These are phyloP conservation scores for Pteruthius melanotis DNA, from an alignment of 2,113 vertebrate genomes.

Conservation along the genomic window DNA sequence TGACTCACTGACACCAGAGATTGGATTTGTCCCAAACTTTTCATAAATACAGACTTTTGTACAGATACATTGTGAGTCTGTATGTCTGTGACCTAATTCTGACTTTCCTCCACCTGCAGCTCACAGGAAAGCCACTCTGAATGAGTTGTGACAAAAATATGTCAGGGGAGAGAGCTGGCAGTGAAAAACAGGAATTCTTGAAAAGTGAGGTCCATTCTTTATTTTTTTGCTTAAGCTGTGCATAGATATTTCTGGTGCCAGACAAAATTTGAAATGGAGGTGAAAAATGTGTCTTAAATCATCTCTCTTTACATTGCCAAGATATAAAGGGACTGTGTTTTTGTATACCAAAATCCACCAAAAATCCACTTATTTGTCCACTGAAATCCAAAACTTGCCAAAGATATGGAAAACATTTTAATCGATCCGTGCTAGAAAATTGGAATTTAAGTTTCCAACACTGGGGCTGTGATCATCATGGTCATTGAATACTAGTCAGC, in stretches of 20 bases:
- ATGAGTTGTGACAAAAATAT: neutral
- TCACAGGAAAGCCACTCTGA: neutral
- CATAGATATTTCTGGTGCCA: neutral
- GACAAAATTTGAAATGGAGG: neutral
- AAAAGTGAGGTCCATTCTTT: neutral
- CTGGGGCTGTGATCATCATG: neutral
- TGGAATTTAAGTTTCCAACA: neutral
- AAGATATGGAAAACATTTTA: neutral
- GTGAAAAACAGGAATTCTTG: neutral
- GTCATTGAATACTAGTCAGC: neutral
- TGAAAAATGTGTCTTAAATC: neutral
- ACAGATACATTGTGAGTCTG: neutral
- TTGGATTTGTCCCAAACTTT: constrained; percentile 54
- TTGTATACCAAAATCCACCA: neutral
- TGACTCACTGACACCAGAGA: constrained; percentile 42
- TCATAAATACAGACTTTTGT: constrained; percentile 43
- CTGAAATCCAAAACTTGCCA: neutral
- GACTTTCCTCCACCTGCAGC: neutral
- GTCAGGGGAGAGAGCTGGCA: neutral
- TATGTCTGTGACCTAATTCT: constrained; percentile 34
- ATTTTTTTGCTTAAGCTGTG: neutral
- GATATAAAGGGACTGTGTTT: neutral
- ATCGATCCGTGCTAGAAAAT: neutral
- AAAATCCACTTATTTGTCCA: neutral
- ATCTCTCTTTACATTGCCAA: neutral